Base-by-base conservation (phyloP, 2,888 invertebrate species). In the Polydrusus pterygomalis region DNA sequence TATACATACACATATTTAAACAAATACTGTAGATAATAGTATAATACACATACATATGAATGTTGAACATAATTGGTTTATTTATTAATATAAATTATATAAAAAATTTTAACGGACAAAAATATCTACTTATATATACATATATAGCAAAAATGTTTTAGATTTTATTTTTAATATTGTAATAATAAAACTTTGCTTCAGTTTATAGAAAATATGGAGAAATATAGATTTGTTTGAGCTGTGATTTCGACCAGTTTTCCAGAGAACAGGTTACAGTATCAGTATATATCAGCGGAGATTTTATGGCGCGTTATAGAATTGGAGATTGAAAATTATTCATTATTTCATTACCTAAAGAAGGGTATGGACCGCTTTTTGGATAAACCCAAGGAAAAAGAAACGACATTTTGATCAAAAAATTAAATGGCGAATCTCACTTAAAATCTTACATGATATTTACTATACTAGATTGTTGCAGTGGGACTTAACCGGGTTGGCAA, bases 71-170 rank as follows among this genome's bases (percentile, higher is more conserved):
- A 30, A 9, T 65, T 60, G 17, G 69, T 70, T 70, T 70, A 34
- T 70, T 70, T 70, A 70, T 51, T 30, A 60, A 62, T 62, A 70
- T 70, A 70, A 70, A 70, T 60, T 70, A 60, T 70, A 70, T 70
- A 43, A 47, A 70, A 38, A 62, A 60, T 62, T 62, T 17, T 60
- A 69, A 58, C 43, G 43, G 56, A 40, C 20, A 68, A 43, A 49
- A 54, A 63, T 60, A 38, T 60, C 38, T 60, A 60, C 10, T 1
- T 34, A 34, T 60, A 56, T 15, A 58, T 11, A 25, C 15, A n/a
- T 5, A 17, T 47, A 51, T 34, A 34, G 34, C 8, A 34, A 20
- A 11, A 51, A 51, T 51, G 51, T 58, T 58, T 38, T 17, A 18
- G 18, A 38, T 15, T 38, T 60, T 60, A 56, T 56, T 56, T 56